Percentiles rank a stretch among this genome's conserved stretches.
Evolutionary conservation across 2,797 vertebrate genomes (phyloP).

Genomic region (Characodon lateralis): DNA sequence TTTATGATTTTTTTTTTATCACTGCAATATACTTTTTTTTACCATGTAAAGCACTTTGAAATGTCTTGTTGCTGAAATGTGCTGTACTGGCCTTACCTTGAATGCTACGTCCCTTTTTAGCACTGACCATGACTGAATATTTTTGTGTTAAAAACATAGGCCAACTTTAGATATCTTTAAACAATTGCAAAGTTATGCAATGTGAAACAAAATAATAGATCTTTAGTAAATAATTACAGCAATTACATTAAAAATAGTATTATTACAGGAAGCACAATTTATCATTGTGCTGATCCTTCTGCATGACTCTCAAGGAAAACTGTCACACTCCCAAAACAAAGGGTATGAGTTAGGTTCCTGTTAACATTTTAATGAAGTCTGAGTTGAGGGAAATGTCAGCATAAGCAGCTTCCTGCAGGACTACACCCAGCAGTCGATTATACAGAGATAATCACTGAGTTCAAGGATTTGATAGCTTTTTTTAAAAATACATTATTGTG

Average conservation of each 20-base stretch:
- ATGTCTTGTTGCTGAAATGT: no score
- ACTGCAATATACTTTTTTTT: no score
- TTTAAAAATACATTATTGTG: slow-evolving; percentile 43
- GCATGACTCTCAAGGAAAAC: background rate
- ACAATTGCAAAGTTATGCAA: background rate
- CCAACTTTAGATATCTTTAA: background rate
- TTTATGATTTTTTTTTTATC: no score
- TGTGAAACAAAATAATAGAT: background rate
- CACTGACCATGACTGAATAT: background rate
- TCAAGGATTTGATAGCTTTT: slow-evolving; percentile 53
- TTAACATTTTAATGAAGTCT: slow-evolving; percentile 60
- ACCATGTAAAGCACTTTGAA: no score
- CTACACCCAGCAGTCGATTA: slow-evolving; percentile 35
- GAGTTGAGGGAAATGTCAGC: slow-evolving; percentile 54
- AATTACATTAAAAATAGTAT: background rate
- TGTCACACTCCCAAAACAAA: slow-evolving; percentile 62
- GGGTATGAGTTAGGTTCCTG: slow-evolving; percentile 70
- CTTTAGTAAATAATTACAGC: background rate
- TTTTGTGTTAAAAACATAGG: background rate
- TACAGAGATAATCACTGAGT: slow-evolving; percentile 31
- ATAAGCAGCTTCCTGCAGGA: slow-evolving; percentile 56
- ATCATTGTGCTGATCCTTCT: background rate
- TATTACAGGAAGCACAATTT: background rate
- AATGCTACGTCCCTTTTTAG: background rate
- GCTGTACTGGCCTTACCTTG: background rate